Percentiles rank a stretch among this genome's conserved stretches.
These are phyloP conservation scores for Stigmatopora nigra DNA, from an alignment of 2,113 vertebrate species.

Conservation along the genomic window DNA sequence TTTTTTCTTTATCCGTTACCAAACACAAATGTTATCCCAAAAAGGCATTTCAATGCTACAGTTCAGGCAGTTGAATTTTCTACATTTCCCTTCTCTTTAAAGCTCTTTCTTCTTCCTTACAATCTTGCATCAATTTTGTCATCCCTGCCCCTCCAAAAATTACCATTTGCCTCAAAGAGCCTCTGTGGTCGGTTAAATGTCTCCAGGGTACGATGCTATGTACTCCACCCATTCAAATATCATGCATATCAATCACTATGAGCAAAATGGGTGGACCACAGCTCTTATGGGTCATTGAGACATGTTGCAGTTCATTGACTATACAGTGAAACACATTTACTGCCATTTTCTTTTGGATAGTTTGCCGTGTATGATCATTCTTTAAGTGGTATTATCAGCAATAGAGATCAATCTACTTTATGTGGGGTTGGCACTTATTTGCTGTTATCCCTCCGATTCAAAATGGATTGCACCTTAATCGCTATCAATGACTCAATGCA, in stretches of 20 bases:
- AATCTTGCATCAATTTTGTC: constrained; percentile 11
- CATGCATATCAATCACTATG: constrained; percentile 38
- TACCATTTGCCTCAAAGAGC: constrained; percentile 35
- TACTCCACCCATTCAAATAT: constrained; percentile 43
- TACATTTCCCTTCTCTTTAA: not conserved
- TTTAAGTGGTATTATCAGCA: no score
- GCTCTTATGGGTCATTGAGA: constrained; percentile 19
- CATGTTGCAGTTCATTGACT: not conserved
- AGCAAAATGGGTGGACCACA: constrained; percentile 37
- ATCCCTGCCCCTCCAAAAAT: constrained; percentile 29
- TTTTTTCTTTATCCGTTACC: constrained; percentile 60
- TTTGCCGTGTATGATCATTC: no score
- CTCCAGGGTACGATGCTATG: constrained; percentile 37
- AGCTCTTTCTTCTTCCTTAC: constrained; percentile 18
- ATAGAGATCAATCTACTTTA: no score
- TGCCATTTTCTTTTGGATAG: no score
- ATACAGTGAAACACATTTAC: no score
- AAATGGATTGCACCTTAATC: no score
- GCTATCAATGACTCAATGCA: constrained; percentile 11
- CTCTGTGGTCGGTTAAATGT: constrained; percentile 47
- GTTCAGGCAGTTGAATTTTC: constrained; percentile 26
- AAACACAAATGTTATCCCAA: constrained; percentile 46
- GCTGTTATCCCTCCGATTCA: no score
- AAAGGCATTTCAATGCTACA: constrained; percentile 44
- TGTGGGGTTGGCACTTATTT: no score